These are phyloP conservation scores for Proctacanthus coquilletti DNA, from an alignment of 1,140 invertebrate species.

Conservation along the genomic window DNA sequence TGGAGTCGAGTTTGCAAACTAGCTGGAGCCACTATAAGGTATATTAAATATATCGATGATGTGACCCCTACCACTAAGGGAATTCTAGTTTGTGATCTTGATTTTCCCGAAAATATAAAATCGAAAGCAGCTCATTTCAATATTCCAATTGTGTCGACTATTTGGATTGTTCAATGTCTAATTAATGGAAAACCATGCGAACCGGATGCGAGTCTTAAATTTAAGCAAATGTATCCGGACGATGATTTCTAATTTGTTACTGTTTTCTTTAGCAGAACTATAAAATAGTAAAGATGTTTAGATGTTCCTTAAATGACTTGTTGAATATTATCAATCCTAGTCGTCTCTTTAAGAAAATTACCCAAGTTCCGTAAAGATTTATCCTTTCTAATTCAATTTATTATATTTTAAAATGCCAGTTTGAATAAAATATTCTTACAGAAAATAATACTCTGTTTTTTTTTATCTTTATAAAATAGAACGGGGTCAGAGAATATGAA, in stretches of 20 bases:
- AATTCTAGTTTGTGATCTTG: slow-evolving; percentile 34
- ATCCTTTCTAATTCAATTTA: too few species aligned
- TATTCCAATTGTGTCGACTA: slow-evolving; percentile 39
- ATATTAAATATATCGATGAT: slow-evolving; percentile 31
- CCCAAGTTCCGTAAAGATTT: too few species aligned
- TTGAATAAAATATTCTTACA: too few species aligned
- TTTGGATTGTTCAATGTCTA: slow-evolving; percentile 41
- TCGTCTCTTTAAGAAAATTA: too few species aligned
- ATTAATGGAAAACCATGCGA: slow-evolving; percentile 36
- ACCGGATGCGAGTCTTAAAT: slow-evolving; percentile 18
- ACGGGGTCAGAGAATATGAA: too few species aligned
- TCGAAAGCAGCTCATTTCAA: slow-evolving; percentile 35
- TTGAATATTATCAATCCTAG: too few species aligned
- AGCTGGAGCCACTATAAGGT: slow-evolving; percentile 35
- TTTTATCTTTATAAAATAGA: too few species aligned
- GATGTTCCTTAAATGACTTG: too few species aligned
- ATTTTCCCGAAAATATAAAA: slow-evolving; percentile 37
- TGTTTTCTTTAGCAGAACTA: too few species aligned
- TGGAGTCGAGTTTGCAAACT: slow-evolving; percentile 41
- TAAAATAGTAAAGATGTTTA: too few species aligned
- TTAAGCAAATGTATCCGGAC: slow-evolving; percentile 1
- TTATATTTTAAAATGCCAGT: too few species aligned
- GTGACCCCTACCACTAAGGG: slow-evolving; percentile 33
- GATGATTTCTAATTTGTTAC: slow-evolving; percentile 1
- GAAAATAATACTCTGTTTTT: too few species aligned